These are phyloP conservation scores for Aphis craccivora DNA, from an alignment of 1,140 invertebrate species.

Conservation along the genomic window DNA sequence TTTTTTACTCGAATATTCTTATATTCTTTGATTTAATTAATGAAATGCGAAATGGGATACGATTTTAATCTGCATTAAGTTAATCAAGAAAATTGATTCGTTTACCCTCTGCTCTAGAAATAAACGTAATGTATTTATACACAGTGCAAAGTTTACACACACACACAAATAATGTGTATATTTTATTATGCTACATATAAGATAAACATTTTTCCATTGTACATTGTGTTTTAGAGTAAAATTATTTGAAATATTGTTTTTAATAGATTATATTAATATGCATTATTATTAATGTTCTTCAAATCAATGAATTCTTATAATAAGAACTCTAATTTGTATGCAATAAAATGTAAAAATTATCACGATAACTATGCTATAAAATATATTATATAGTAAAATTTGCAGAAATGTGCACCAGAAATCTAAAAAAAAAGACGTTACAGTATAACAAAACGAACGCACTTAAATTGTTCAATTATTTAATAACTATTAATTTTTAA, in stretches of 20 bases:
- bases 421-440: no score
- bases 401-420: no score
- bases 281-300: not conserved
- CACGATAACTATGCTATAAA: no score
- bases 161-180: not conserved
- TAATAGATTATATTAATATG: not conserved
- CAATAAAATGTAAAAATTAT: no score
- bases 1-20: not conserved
- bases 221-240: no score
- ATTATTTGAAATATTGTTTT: not conserved
- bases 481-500: no score
- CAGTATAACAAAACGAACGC: no score
- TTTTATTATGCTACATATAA: not conserved
- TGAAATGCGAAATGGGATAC: not conserved
- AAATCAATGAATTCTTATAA: no score
- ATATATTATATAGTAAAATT: no score
- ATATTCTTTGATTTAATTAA: conserved; percentile 14
- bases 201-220: not conserved
- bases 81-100: conserved; percentile 1
- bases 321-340: no score
- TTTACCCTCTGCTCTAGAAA: not conserved
- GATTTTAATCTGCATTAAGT: not conserved
- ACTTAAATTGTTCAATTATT: no score
- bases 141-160: not conserved
- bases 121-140: not conserved